A percentile compares a stretch with the other conserved stretches of the same genome.
Evolutionary conservation across 2,797 vertebrate species (phyloP).

Genomic region (Phylloscopus collybita): DNA sequence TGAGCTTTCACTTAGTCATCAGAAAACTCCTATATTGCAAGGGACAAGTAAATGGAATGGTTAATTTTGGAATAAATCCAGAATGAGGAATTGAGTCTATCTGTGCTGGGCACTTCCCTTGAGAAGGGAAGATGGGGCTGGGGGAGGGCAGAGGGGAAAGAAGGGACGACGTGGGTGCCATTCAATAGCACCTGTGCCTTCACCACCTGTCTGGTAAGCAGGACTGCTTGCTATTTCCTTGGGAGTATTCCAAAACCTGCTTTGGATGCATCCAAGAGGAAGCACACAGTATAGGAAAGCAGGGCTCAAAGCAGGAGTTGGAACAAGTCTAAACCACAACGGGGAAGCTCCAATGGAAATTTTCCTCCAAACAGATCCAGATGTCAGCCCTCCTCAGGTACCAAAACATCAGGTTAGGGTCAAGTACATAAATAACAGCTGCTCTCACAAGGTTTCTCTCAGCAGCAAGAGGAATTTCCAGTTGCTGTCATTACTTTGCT

Average conservation of each 20-base stretch:
- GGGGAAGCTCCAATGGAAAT: not conserved
- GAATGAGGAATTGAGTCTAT: not conserved
- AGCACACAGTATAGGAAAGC: not conserved
- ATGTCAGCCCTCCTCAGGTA: not conserved
- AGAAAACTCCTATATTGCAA: not conserved
- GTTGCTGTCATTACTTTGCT: not conserved
- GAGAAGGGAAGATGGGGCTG: not conserved
- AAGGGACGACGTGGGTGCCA: not conserved
- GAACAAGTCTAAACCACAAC: not conserved
- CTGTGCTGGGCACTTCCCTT: not conserved
- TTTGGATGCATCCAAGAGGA: not conserved
- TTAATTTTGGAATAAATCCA: not conserved
- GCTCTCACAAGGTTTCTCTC: not conserved
- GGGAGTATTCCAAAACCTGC: fast-evolving
- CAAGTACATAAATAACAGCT: not conserved
- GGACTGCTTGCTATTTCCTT: not conserved
- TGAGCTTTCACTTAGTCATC: not conserved
- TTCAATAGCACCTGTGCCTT: not conserved
- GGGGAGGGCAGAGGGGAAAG: fast-evolving
- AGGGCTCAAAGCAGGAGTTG: not conserved
- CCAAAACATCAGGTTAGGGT: not conserved
- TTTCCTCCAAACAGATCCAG: not conserved
- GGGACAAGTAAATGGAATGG: not conserved
- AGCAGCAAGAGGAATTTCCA: not conserved
- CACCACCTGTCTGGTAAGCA: not conserved